Evolutionary conservation across 1,140 invertebrate genomes (phyloP).

Genomic region (Cheumatopsyche charites): DNA sequence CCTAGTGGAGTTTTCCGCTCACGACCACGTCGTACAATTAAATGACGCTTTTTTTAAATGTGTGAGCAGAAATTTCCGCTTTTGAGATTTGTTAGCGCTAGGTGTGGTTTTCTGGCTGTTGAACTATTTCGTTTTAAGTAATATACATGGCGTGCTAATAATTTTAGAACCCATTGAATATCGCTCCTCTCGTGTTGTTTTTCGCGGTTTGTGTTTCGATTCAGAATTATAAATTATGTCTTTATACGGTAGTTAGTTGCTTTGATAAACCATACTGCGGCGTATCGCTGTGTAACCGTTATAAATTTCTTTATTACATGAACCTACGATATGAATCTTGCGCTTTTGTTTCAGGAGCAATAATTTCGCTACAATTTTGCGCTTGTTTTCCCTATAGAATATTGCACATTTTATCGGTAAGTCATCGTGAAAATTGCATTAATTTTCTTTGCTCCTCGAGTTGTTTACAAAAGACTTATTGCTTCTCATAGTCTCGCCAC

Average conservation of each 20-base stretch:
- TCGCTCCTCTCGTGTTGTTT: neutral
- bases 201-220: too few species aligned
- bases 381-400: neutral
- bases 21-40: neutral
- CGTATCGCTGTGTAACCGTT: neutral
- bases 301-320: conserved; percentile 6
- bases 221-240: too few species aligned
- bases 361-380: neutral
- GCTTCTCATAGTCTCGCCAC: too few species aligned
- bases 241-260: too few species aligned
- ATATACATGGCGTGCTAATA: conserved; percentile 4
- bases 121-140: neutral
- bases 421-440: too few species aligned
- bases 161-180: neutral
- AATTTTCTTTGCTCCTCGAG: too few species aligned
- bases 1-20: neutral
- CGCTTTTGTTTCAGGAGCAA: neutral
- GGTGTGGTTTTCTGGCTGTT: too few species aligned
- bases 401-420: neutral
- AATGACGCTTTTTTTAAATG: neutral
- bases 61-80: too few species aligned
- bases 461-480: too few species aligned
- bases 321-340: neutral
- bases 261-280: too few species aligned
- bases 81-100: neutral